Evolutionary conservation across 2,113 vertebrate species (phyloP).

Genomic region (Falco punctatus): DNA sequence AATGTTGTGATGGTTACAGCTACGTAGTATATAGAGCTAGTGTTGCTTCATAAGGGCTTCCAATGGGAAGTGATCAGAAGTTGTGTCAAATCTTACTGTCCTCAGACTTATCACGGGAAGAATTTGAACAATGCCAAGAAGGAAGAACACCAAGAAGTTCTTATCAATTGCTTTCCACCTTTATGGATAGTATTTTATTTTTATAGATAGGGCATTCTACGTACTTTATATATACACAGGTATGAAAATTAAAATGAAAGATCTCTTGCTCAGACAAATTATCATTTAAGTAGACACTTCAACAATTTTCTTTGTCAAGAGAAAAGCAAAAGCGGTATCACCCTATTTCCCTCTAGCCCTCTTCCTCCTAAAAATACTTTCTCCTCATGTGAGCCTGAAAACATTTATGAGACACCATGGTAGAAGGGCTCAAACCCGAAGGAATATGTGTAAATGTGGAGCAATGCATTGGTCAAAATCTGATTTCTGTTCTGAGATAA

Average conservation of each 20-base stretch:
- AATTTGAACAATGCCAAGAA: neutral
- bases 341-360: neutral
- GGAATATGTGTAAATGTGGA: neutral
- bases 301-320: neutral
- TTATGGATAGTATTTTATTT: neutral
- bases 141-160: neutral
- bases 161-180: neutral
- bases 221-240: neutral
- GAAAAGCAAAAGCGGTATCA: neutral
- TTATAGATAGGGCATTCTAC: neutral
- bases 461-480: neutral
- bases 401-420: neutral
- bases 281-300: neutral
- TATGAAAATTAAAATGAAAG: neutral
- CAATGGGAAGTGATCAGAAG: neutral
- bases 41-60: neutral
- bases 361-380: neutral
- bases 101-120: neutral
- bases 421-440: neutral
- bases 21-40: neutral
- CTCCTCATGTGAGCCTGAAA: neutral
- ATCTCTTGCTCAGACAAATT: neutral
- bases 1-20: neutral
- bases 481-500: neutral
- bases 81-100: neutral